These are phyloP conservation scores for Drosophila subsilvestris DNA, from an alignment of 2,888 invertebrate species.

Conservation along the genomic window DNA sequence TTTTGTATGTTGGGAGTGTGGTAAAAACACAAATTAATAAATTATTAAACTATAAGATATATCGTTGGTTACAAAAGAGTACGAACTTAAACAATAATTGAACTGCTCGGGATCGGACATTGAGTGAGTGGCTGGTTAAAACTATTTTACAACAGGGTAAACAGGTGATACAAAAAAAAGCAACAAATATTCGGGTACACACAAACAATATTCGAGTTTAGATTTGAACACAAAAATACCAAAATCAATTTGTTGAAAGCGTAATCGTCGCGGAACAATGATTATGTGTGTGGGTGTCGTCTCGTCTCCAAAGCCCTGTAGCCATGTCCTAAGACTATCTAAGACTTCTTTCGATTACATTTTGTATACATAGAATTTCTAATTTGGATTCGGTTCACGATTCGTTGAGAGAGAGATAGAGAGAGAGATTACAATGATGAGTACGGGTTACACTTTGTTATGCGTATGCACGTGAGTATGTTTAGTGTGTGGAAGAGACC, in stretches of 20 bases:
- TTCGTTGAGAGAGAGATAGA: constrained; percentile 9
- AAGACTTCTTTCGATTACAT: constrained; percentile 23
- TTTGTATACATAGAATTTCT: constrained; percentile 18
- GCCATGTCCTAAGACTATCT: constrained; percentile 12
- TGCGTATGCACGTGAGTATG: constrained; percentile 32
- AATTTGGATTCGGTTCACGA: constrained; percentile 31
- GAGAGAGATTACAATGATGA: constrained; percentile 42
- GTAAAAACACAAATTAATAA: constrained; percentile 45
- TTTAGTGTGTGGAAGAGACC: constrained; percentile 13
- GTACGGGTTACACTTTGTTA: constrained; percentile 32
- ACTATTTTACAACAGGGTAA: constrained; percentile 47
- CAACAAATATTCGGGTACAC: constrained; percentile 40
- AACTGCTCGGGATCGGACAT: constrained; percentile 10
- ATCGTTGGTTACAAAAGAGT: constrained; percentile 23
- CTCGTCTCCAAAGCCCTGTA: constrained; percentile 11
- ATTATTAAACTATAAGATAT: constrained; percentile 36
- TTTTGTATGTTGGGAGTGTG: constrained; percentile 23
- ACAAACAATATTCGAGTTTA: constrained; percentile 26
- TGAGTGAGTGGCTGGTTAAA: constrained; percentile 18
- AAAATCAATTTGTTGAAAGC: constrained; percentile 32
- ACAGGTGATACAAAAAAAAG: constrained; percentile 7
- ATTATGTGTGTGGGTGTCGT: constrained; percentile 12
- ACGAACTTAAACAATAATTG: constrained; percentile 36
- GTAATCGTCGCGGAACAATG: constrained; percentile 41
- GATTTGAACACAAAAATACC: not conserved